A percentile compares a stretch with the other conserved stretches of the same genome.
These are phyloP conservation scores for Ophthalmolycus amberensis DNA, from an alignment of 2,113 vertebrate species.

Conservation along the genomic window DNA sequence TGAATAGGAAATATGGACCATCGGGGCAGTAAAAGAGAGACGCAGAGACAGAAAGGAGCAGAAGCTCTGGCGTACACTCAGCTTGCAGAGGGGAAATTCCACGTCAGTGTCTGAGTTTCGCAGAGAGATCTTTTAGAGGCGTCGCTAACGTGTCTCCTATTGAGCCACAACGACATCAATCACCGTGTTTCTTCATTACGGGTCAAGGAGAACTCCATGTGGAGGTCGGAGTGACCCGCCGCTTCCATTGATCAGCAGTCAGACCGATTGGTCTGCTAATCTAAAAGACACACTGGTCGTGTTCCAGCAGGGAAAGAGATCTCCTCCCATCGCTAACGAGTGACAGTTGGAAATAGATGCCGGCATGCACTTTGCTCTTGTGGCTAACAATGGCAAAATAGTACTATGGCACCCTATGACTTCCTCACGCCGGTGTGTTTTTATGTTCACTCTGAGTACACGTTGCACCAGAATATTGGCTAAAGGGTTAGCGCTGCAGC, in stretches of 20 bases:
- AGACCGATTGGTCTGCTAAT: constrained; percentile 30
- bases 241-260: constrained; percentile 27
- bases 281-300: constrained; percentile 8
- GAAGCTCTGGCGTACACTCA: constrained; percentile 43
- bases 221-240: constrained; percentile 30
- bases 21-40: constrained; percentile 4
- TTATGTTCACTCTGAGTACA: background rate
- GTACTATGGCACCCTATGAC: no score
- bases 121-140: constrained; percentile 56
- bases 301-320: constrained; percentile 26
- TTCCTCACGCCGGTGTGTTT: constrained; percentile 12
- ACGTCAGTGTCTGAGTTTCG: constrained; percentile 66
- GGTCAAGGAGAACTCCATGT: constrained; percentile 42
- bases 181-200: constrained; percentile 38
- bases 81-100: constrained; percentile 73
- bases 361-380: constrained; percentile 2
- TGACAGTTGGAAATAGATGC: constrained; percentile 35
- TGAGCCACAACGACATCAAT: constrained; percentile 46
- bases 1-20: constrained; percentile 22
- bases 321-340: constrained; percentile 29
- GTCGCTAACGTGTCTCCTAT: constrained; percentile 47
- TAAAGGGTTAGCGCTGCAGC: constrained; percentile 44
- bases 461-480: constrained; percentile 30
- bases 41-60: constrained; percentile 19
- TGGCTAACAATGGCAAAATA: constrained; percentile 14